phyloP scores from a whole-genome alignment of 2,113 vertebrate species.

The Thalassarche chlororhynchos region DNA sequence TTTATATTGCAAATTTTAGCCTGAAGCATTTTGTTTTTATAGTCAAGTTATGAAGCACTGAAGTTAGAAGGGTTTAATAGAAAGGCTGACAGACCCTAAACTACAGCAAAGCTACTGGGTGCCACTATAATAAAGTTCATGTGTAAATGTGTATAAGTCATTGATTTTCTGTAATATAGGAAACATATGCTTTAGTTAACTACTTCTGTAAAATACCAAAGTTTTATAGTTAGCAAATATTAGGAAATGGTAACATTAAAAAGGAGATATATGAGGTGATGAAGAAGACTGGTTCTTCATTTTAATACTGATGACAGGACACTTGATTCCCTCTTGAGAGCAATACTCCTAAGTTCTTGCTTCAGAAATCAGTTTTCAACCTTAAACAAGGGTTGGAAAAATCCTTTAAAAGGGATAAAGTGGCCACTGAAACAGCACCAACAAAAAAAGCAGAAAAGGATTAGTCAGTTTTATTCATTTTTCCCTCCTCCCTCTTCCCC shows the following conservation, averaged over 20 bases:
- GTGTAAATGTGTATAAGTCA: constrained; percentile 67
- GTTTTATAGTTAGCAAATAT: constrained; percentile 59
- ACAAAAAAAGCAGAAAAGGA: neutral
- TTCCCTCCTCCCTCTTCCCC: neutral
- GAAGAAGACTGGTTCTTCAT: constrained; percentile 63
- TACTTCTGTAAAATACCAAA: constrained; percentile 63
- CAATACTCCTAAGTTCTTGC: constrained; percentile 22
- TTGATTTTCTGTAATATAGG: constrained; percentile 59
- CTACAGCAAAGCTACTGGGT: constrained; percentile 38
- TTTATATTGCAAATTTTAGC: constrained; percentile 21
- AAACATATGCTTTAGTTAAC: constrained; percentile 66
- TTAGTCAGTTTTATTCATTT: neutral
- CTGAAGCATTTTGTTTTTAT: constrained; percentile 22
- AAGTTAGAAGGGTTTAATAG: constrained; percentile 42
- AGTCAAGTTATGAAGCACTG: constrained; percentile 16
- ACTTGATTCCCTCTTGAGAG: constrained; percentile 57
- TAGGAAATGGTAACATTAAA: constrained; percentile 56
- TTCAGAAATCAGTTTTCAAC: constrained; percentile 43
- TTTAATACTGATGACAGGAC: constrained; percentile 66
- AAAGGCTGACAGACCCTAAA: constrained; percentile 58
- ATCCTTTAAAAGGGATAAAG: constrained; percentile 30
- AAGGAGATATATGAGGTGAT: constrained; percentile 58
- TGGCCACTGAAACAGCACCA: neutral
- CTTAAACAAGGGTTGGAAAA: constrained; percentile 31
- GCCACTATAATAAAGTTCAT: constrained; percentile 57